These are phyloP conservation scores for Drosophila percnosoma DNA, from an alignment of 2,888 invertebrate species.

Conservation along the genomic window DNA sequence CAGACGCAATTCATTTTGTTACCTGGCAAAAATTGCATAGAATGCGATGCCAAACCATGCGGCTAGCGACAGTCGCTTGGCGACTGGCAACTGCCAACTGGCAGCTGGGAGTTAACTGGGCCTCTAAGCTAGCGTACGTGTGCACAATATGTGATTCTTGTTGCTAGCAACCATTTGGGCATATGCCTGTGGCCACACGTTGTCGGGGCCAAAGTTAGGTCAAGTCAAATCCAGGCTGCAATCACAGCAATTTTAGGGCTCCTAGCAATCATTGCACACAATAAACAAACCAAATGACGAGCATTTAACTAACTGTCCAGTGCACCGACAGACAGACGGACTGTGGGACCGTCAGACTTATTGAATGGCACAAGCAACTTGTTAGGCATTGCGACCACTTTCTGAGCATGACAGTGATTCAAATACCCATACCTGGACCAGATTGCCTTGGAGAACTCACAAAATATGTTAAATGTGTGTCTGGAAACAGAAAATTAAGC, in stretches of 20 bases:
- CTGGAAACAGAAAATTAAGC: slow-evolving; percentile 43
- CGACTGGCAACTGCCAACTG: slow-evolving; percentile 15
- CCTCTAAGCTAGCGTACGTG: slow-evolving; percentile 69
- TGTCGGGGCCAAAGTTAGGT: slow-evolving; percentile 33
- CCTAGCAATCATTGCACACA: slow-evolving; percentile 74
- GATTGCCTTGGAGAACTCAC: background rate
- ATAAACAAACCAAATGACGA: slow-evolving; percentile 80
- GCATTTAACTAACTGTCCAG: slow-evolving; percentile 75
- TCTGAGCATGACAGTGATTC: slow-evolving; percentile 53
- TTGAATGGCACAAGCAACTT: slow-evolving; percentile 57
- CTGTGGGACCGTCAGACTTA: background rate
- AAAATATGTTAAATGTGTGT: slow-evolving; percentile 12
- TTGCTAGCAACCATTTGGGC: slow-evolving; percentile 71
- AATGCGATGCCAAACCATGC: slow-evolving; percentile 61
- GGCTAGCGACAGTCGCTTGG: slow-evolving; percentile 37
- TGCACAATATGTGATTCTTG: slow-evolving; percentile 78
- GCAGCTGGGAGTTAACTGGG: slow-evolving; percentile 21
- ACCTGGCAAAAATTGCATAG: slow-evolving; percentile 75
- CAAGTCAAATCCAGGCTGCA: slow-evolving; percentile 66
- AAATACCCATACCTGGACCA: slow-evolving; percentile 10
- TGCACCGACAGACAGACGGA: slow-evolving; percentile 16
- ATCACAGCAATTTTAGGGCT: slow-evolving; percentile 73
- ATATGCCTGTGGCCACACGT: slow-evolving; percentile 44
- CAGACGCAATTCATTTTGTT: slow-evolving; percentile 75
- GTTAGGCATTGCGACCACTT: slow-evolving; percentile 57